These are phyloP conservation scores for Hippoglossus stenolepis DNA, from an alignment of 2,113 vertebrate genomes.

Conservation along the genomic window DNA sequence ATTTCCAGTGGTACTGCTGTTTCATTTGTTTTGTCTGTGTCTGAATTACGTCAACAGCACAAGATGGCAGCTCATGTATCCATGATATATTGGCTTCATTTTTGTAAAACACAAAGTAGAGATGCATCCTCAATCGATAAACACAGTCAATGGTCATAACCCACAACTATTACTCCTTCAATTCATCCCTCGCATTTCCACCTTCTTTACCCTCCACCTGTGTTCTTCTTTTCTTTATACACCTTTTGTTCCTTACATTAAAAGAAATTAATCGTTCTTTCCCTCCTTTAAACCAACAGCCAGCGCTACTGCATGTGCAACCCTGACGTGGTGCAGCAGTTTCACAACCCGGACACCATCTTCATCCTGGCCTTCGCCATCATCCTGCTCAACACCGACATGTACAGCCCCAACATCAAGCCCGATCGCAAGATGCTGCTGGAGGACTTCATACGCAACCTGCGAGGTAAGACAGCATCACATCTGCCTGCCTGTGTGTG, in stretches of 20 bases:
- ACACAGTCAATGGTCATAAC: too few species aligned
- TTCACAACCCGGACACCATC: slow-evolving; percentile 99
- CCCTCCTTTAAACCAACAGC: slow-evolving; percentile 74
- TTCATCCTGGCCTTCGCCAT: slow-evolving; percentile 99
- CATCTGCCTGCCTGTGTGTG: background rate
- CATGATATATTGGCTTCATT: too few species aligned
- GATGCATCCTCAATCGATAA: too few species aligned
- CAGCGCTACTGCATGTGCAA: slow-evolving; percentile 99
- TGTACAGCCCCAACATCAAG: slow-evolving; percentile 99
- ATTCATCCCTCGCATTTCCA: too few species aligned
- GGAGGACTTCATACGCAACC: slow-evolving; percentile 98
- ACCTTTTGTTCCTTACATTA: background rate
- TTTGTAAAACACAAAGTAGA: too few species aligned
- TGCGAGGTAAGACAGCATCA: slow-evolving; percentile 87
- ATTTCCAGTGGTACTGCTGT: too few species aligned
- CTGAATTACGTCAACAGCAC: too few species aligned
- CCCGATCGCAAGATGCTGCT: slow-evolving; percentile 98
- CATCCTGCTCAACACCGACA: slow-evolving; percentile 98
- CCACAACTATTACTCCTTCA: too few species aligned
- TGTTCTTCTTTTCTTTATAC: background rate
- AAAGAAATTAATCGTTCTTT: background rate
- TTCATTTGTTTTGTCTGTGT: too few species aligned
- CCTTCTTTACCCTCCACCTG: background rate
- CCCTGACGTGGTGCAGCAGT: slow-evolving; percentile 97
- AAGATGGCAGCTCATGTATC: too few species aligned